These are phyloP conservation scores for Nebria brevicollis DNA, from an alignment of 2,888 invertebrate genomes.

Conservation along the genomic window DNA sequence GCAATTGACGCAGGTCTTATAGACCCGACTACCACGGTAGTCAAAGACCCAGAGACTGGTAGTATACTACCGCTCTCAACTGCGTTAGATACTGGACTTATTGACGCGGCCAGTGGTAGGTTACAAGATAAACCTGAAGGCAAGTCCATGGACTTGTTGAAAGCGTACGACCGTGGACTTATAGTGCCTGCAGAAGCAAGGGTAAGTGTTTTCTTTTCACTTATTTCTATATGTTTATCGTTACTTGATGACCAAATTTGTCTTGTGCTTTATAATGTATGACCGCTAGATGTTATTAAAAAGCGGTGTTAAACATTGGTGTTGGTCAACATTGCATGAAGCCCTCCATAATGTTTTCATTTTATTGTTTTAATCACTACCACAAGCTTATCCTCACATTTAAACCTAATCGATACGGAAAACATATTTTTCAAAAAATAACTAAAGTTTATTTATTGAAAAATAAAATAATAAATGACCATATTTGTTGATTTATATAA, in stretches of 20 bases:
- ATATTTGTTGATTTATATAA: too few relatives aligned
- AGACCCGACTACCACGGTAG: constrained; percentile 86
- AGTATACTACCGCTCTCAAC: constrained; percentile 79
- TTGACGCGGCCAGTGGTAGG: constrained; percentile 81
- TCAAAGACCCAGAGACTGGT: constrained; percentile 82
- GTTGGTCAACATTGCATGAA: background rate
- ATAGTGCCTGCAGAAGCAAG: constrained; percentile 91
- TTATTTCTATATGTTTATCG: constrained; percentile 23
- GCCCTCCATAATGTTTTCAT: constrained; percentile 2
- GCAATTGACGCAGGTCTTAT: constrained; percentile 81
- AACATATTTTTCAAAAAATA: background rate
- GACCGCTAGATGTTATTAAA: constrained; percentile 4
- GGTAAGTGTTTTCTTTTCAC: constrained; percentile 76
- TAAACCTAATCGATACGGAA: background rate
- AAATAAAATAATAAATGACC: too few relatives aligned
- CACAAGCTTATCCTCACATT: background rate
- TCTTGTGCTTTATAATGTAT: constrained; percentile 34
- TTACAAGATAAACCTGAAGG: constrained; percentile 67
- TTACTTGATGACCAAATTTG: constrained; percentile 46
- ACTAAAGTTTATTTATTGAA: background rate
- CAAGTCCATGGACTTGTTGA: constrained; percentile 78
- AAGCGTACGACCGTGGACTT: constrained; percentile 87
- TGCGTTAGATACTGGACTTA: constrained; percentile 77
- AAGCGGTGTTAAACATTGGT: constrained; percentile 23
- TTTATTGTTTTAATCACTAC: constrained; percentile 42